Conservation (phyloP, 2,888 invertebrate species). For the Apamea sordens region DNA sequence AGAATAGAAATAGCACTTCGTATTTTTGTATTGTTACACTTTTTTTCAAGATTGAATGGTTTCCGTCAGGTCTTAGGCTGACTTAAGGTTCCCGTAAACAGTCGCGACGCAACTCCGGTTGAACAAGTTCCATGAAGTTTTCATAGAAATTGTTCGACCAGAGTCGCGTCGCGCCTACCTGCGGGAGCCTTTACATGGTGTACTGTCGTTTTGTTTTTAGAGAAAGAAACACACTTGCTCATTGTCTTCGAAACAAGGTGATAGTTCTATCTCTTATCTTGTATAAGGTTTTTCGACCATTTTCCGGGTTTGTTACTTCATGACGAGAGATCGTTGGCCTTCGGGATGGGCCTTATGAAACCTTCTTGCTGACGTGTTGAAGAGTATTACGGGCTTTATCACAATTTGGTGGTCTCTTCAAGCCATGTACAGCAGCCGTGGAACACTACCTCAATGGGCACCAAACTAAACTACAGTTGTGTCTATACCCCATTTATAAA, state of each 20-base stretch:
- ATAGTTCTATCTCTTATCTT: conserved; percentile 5
- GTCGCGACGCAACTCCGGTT: not conserved
- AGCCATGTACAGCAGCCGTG: not conserved
- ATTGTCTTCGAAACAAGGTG: conserved; percentile 6
- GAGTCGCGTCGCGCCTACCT: not conserved
- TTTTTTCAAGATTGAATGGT: conserved; percentile 27
- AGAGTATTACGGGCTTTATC: not conserved
- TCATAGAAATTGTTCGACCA: not conserved
- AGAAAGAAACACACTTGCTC: not conserved
- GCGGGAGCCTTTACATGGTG: not conserved
- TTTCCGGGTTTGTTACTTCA: not conserved
- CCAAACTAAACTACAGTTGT: not conserved
- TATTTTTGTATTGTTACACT: conserved; percentile 58
- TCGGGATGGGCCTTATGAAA: not conserved
- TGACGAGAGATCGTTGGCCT: not conserved
- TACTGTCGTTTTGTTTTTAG: conserved; percentile 15
- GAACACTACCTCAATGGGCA: not conserved
- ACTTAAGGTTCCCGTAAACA: not conserved
- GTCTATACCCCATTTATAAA: too few relatives aligned
- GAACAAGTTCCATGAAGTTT: not conserved
- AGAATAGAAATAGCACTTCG: conserved; percentile 58
- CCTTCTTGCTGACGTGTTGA: not conserved
- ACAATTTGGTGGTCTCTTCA: not conserved
- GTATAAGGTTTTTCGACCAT: not conserved
- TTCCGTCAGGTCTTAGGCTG: not conserved